Base-by-base conservation (phyloP, 2,888 invertebrate species). In the Microchrysa polita region DNA sequence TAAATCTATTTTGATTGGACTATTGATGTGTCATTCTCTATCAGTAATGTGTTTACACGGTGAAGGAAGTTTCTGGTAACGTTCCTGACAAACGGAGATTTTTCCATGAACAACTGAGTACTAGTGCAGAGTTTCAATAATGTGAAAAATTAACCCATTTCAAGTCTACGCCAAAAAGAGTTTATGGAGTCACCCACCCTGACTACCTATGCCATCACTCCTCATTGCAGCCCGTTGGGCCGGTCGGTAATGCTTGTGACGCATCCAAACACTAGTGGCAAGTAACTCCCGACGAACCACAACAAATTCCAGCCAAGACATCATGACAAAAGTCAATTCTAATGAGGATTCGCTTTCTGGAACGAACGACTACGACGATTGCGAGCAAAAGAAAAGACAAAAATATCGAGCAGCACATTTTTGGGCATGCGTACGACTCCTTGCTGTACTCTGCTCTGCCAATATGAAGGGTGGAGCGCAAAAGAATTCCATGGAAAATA, bases 401-500 rank as follows among this genome's bases (percentile, higher is more conserved):
- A 42, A 61, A 61, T 61, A 61, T 61, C 61, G 61, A 61, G 61
- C n/a, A 23, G 27, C 34, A 16, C n/a, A 9, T 40, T n/a, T n/a
- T 40, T 34, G 61, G 61, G 61, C 61, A 61, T 61, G 61, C 61
- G 61, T 40, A 7, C 59, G 61, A 10, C 61, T 23, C 23, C 27
- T 60, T 40, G 34, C 18, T 48, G 48, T 48, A 48, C 48, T 4
- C 48, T 34, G 27, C 27, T n/a, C n/a, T 48, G 27, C 27, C 61
- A 40, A 16, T 55, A 55, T 40, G 61, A 61, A 40, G 61, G 61
- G 61, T 40, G 61, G 61, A 61, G 61, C 61, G 61, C 16, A 16
- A n/a, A 48, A n/a, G 16, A 48, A 48, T n/a, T 48, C 48, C 48
- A 48, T 12, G 48, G 48, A 48, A 48, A 48, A 48, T 4, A 48